Percentiles rank a stretch among this genome's conserved stretches.
Evolutionary conservation across 2,797 vertebrate species (phyloP).

Genomic region (Tenualosa ilisha): DNA sequence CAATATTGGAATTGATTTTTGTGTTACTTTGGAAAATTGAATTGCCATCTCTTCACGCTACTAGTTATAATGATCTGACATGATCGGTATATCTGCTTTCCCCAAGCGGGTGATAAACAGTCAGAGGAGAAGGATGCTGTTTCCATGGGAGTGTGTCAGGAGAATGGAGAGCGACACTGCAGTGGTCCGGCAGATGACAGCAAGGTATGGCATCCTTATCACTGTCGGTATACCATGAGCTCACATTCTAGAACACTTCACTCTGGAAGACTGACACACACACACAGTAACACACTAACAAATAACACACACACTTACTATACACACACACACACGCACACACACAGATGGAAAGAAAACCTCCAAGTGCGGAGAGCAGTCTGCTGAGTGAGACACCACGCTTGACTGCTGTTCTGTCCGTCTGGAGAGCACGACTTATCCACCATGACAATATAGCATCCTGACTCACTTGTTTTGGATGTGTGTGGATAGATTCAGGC

Average conservation of each 20-base stretch:
- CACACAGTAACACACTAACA: not conserved
- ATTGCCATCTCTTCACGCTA: not conserved
- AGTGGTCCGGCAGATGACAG: constrained; percentile 42
- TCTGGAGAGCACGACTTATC: not conserved
- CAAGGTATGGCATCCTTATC: constrained; percentile 56
- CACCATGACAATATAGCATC: not conserved
- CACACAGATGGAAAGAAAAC: not conserved
- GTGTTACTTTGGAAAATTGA: not conserved
- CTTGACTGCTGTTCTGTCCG: not conserved
- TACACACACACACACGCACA: not conserved
- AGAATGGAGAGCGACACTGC: constrained; percentile 48
- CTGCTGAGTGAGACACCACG: not conserved
- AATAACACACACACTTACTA: not conserved
- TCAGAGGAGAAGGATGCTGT: constrained; percentile 30
- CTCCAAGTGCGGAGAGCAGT: not conserved
- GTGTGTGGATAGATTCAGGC: not conserved
- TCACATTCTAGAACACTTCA: not conserved
- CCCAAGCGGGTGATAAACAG: constrained; percentile 8
- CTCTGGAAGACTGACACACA: not conserved
- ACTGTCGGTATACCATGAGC: too few species aligned
- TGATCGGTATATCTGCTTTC: not conserved
- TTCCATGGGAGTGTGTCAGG: constrained; percentile 33
- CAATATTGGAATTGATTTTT: not conserved
- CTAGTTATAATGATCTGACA: not conserved
- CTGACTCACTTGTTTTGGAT: not conserved